phyloP scores from a whole-genome alignment of 2,113 vertebrate species.

The Bubo bubo region DNA sequence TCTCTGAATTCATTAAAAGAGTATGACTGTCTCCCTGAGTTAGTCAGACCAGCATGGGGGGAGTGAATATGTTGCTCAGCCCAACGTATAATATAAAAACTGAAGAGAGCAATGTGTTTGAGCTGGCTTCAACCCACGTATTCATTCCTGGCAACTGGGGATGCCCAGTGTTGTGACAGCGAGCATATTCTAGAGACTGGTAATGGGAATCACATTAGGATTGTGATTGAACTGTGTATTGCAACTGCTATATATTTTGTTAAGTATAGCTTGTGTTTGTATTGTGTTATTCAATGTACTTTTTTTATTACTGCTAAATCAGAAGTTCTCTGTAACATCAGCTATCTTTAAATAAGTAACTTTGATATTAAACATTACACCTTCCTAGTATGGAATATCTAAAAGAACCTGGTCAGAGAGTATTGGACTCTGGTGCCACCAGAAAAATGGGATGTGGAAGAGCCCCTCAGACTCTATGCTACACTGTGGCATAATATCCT shows the following conservation, averaged over 20 bases:
- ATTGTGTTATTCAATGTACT: not conserved
- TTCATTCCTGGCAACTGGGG: not conserved
- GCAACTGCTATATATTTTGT: not conserved
- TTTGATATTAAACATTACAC: not conserved
- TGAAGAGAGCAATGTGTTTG: not conserved
- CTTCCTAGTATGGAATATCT: not conserved
- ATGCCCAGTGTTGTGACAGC: rapidly evolving
- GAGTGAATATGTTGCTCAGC: not conserved
- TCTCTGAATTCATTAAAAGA: not conserved
- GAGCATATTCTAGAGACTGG: not conserved
- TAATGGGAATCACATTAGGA: not conserved
- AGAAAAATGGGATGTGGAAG: not conserved
- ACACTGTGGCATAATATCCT: not conserved
- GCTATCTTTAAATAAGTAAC: not conserved
- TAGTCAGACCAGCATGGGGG: not conserved
- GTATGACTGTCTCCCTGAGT: not conserved
- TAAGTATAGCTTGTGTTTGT: not conserved
- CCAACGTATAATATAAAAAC: not conserved
- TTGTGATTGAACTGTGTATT: not conserved
- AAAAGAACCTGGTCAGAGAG: not conserved
- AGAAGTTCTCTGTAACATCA: not conserved
- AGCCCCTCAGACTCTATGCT: not conserved
- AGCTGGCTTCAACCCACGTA: not conserved
- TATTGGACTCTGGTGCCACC: not conserved
- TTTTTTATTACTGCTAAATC: not conserved